Percentiles rank a stretch among this genome's conserved stretches.
Conservation (phyloP, 2,113 vertebrate genomes). For the Oxyura jamaicensis region DNA sequence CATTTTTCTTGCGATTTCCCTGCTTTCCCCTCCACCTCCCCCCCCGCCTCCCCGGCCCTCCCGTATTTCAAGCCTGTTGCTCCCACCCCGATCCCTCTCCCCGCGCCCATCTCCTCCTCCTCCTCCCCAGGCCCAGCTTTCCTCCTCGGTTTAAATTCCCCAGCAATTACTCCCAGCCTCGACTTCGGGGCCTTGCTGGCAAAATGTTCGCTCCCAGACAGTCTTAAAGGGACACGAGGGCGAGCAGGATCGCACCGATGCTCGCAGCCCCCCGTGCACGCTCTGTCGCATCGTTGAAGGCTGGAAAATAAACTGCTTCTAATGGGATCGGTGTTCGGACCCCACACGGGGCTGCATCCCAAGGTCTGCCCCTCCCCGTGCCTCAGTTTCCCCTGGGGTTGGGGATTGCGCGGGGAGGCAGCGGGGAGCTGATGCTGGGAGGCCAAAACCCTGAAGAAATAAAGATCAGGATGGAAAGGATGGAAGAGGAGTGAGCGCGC, state of each 20-base stretch:
- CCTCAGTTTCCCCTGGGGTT: constrained; percentile 10
- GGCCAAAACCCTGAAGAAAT: neutral
- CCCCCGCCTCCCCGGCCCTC: neutral
- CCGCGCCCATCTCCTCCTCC: neutral
- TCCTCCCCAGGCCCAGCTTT: neutral
- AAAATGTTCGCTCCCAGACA: neutral
- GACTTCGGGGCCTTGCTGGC: neutral
- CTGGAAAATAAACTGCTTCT: neutral
- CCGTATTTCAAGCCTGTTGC: neutral
- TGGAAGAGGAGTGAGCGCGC: neutral
- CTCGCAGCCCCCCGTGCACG: accelerated
- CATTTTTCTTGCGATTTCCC: constrained; percentile 20
- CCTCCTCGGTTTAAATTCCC: constrained; percentile 40
- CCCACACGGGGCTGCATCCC: accelerated
- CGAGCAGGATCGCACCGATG: neutral
- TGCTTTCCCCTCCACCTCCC: neutral
- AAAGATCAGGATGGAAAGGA: neutral
- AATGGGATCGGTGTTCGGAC: accelerated
- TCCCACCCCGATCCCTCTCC: neutral
- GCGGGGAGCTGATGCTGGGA: neutral
- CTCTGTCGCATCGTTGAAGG: neutral
- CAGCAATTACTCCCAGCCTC: constrained; percentile 40
- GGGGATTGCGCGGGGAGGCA: neutral
- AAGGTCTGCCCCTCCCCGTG: neutral
- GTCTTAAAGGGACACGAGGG: constrained; percentile 9